Conservation (phyloP, 2,888 invertebrate species). For the Pandemis corylana region DNA sequence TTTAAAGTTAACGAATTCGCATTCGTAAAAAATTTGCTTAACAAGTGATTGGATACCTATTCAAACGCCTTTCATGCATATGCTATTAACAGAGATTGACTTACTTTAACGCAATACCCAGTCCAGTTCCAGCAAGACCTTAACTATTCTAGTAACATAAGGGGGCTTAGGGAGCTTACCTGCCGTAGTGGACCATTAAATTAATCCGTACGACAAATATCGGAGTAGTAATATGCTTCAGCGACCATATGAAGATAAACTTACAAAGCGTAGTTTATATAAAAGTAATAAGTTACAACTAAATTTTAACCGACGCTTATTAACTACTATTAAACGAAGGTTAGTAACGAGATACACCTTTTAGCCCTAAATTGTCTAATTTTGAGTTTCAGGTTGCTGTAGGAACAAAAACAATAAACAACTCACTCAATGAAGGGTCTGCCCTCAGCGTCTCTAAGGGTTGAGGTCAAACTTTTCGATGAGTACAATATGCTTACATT, state of each 20-base stretch:
- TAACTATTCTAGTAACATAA: not conserved
- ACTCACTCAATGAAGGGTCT: constrained; percentile 9
- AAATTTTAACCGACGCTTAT: constrained; percentile 16
- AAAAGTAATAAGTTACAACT: not conserved
- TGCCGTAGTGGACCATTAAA: not conserved
- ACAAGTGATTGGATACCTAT: too few species aligned
- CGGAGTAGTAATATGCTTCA: not conserved
- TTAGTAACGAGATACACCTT: constrained; percentile 24
- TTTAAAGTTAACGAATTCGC: too few species aligned
- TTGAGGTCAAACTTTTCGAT: constrained; percentile 7
- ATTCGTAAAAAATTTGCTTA: too few species aligned
- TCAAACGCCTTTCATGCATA: too few species aligned
- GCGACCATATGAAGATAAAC: not conserved
- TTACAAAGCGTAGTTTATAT: not conserved
- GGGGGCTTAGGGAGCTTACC: not conserved
- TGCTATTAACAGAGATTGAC: too few species aligned
- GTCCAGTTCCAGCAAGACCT: not conserved
- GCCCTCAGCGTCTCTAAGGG: constrained; percentile 4
- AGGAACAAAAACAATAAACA: constrained; percentile 31
- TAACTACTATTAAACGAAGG: constrained; percentile 10
- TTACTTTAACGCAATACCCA: not conserved
- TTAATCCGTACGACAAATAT: not conserved
- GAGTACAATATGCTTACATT: not conserved
- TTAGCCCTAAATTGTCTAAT: constrained; percentile 22
- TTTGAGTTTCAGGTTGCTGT: constrained; percentile 19